Conservation (phyloP, 30 jellyfish, hydroid and myxozoan species). For the Nemopilema nomurai region DNA sequence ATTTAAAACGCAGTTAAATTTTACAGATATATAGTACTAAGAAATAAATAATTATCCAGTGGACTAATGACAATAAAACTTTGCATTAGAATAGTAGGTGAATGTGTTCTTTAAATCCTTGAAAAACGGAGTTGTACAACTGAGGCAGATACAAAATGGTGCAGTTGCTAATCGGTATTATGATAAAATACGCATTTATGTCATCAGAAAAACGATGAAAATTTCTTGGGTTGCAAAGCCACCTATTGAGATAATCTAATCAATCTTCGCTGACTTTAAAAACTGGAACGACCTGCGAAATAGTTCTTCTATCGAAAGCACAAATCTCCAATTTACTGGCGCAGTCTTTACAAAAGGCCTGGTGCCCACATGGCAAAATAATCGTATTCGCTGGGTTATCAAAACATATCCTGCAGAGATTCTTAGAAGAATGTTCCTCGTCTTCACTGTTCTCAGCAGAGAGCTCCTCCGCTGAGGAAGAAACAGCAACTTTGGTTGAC, state of each 20-base stretch:
- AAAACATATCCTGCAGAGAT: conserved; percentile 74
- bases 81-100: too few species aligned
- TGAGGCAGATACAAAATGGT: too few species aligned
- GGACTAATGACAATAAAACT: too few species aligned
- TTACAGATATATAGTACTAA: too few species aligned
- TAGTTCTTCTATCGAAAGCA: conserved; percentile 88
- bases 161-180: too few species aligned
- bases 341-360: conserved; percentile 80
- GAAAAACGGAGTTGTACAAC: too few species aligned
- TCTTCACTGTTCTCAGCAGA: conserved; percentile 62
- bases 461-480: background rate
- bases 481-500: conserved; percentile 4
- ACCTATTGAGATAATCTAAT: background rate
- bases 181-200: background rate
- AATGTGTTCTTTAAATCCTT: too few species aligned
- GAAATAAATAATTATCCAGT: too few species aligned
- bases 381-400: conserved; percentile 79
- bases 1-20: too few species aligned
- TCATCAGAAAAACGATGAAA: background rate
- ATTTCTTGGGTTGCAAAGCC: background rate
- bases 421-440: conserved; percentile 40
- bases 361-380: conserved; percentile 89
- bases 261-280: conserved; percentile 44
- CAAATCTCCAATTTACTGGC: conserved; percentile 78
- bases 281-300: conserved; percentile 76